Conservation (phyloP, 1,140 invertebrate species). For the Eupristina koningsbergeri region DNA sequence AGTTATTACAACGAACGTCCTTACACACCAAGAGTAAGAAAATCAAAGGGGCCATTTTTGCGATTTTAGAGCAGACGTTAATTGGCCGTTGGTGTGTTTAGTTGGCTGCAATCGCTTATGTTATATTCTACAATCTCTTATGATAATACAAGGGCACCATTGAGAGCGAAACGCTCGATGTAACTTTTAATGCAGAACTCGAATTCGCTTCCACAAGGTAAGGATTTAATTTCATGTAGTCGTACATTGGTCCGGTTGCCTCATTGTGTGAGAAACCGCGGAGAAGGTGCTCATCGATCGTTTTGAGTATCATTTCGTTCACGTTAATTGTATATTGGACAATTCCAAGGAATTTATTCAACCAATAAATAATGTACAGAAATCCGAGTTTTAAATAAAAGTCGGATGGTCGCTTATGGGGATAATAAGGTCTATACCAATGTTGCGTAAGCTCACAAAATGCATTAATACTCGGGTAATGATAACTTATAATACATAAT, state of each 20-base stretch:
- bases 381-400: background rate
- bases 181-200: background rate
- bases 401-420: background rate
- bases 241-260: background rate
- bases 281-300: slow-evolving; percentile 11
- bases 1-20: background rate
- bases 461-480: background rate
- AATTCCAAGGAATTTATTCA: slow-evolving; percentile 15
- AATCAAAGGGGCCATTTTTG: background rate
- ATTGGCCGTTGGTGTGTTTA: too few relatives aligned
- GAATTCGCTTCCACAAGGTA: background rate
- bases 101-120: slow-evolving; percentile 1
- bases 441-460: background rate
- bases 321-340: slow-evolving; percentile 25
- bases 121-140: slow-evolving; percentile 43
- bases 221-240: background rate
- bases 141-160: slow-evolving; percentile 50
- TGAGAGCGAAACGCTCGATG: background rate
- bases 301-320: slow-evolving; percentile 9
- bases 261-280: slow-evolving; percentile 25
- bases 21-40: background rate
- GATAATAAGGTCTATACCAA: background rate
- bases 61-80: slow-evolving; percentile 31
- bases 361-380: background rate
- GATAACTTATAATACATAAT: background rate